Percentiles rank a stretch among this genome's conserved stretches.
Conservation (phyloP, 2,797 vertebrate species). For the Melanotaenia trifasciata region DNA sequence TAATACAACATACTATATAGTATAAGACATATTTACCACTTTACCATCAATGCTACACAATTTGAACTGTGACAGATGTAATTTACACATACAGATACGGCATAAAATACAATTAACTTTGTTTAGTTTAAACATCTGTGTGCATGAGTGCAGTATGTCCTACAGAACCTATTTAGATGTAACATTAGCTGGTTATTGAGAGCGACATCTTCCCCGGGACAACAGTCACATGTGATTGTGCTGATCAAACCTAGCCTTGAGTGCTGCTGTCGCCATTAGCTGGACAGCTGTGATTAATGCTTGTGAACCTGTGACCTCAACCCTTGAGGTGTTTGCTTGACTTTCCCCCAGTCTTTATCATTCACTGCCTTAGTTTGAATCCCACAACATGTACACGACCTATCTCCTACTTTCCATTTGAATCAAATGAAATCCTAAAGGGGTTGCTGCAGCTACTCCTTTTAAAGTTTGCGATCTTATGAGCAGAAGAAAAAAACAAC, state of each 20-base stretch:
- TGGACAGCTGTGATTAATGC: slow-evolving; percentile 86
- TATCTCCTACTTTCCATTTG: background rate
- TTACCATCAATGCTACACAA: background rate
- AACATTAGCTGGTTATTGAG: slow-evolving; percentile 61
- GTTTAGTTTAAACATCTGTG: background rate
- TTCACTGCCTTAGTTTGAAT: slow-evolving; percentile 13
- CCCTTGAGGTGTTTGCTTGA: slow-evolving; percentile 70
- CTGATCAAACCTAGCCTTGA: slow-evolving; percentile 77
- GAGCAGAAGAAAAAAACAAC: too few relatives aligned
- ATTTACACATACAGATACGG: background rate
- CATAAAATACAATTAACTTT: slow-evolving; percentile 2
- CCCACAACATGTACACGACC: background rate
- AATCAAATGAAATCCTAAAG: too few relatives aligned
- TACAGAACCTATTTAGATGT: slow-evolving; percentile 9
- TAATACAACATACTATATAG: background rate
- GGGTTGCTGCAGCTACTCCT: too few relatives aligned
- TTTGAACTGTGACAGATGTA: background rate
- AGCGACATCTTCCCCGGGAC: slow-evolving; percentile 76
- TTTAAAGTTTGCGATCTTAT: too few relatives aligned
- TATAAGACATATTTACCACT: background rate
- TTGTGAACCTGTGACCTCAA: slow-evolving; percentile 74
- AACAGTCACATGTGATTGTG: slow-evolving; percentile 77
- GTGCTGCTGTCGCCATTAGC: slow-evolving; percentile 79
- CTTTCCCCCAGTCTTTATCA: slow-evolving; percentile 61
- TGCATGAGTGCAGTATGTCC: slow-evolving; percentile 44